Percentiles rank a stretch among this genome's conserved stretches.
Evolutionary conservation across 2,888 invertebrate genomes (phyloP).

Genomic region (Cremastobaeus sp.): DNA sequence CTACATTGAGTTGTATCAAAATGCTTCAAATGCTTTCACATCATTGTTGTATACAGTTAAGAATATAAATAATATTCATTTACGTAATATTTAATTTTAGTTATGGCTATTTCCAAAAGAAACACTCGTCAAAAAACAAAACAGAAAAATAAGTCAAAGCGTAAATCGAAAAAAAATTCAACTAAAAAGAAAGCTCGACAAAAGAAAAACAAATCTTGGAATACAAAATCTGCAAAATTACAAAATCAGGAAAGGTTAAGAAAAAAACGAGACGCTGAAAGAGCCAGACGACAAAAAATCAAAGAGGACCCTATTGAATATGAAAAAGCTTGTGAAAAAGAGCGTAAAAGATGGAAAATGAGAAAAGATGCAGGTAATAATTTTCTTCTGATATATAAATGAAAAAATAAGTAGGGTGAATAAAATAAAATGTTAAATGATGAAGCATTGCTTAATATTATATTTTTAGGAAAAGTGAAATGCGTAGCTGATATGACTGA

Average conservation of each 20-base stretch:
- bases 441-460: no score
- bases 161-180: constrained; percentile 14
- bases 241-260: constrained; percentile 3
- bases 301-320: constrained; percentile 14
- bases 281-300: constrained; percentile 15
- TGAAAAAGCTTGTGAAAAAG: constrained; percentile 6
- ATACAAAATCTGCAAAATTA: constrained; percentile 8
- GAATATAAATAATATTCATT: no score
- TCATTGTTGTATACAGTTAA: no score
- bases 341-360: constrained; percentile 20
- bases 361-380: constrained; percentile 21
- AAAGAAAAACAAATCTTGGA: constrained; percentile 22
- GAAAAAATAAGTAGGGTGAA: constrained; percentile 8
- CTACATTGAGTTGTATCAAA: no score
- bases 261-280: constrained; percentile 15
- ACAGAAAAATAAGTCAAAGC: no score
- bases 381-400: constrained; percentile 6
- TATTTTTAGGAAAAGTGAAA: constrained; percentile 30
- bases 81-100: no score
- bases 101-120: constrained; percentile 19
- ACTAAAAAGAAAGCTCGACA: constrained; percentile 17
- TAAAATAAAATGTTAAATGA: no score
- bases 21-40: no score
- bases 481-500: constrained; percentile 19
- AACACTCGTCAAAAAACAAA: no score